A percentile compares a stretch with the other conserved stretches of the same genome.
Conservation (phyloP, 1,140 invertebrate genomes). For the Gerris buenoi region DNA sequence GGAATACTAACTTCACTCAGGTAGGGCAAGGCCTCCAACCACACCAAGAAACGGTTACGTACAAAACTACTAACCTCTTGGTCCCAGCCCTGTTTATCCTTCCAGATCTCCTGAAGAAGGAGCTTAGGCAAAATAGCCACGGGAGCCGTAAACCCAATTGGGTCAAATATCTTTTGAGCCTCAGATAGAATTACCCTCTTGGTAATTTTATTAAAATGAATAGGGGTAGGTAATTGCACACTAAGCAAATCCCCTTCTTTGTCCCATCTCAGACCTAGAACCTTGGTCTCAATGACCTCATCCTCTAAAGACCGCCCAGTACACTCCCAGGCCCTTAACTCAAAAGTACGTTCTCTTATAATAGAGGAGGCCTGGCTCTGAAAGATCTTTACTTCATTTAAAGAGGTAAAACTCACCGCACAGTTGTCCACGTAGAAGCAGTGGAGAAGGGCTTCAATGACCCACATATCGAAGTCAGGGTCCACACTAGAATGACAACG, state of each 20-base stretch:
- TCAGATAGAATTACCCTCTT: background rate
- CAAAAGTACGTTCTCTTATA: conserved; percentile 14
- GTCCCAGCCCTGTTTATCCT: conserved; percentile 21
- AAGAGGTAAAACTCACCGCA: conserved; percentile 7
- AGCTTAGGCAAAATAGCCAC: conserved; percentile 22
- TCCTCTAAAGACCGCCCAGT: conserved; percentile 3
- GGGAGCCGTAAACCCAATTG: conserved; percentile 24
- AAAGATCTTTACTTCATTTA: too few relatives aligned
- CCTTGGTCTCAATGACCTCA: too few relatives aligned
- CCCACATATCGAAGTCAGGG: background rate
- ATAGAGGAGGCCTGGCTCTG: conserved; percentile 14
- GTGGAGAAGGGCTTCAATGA: background rate
- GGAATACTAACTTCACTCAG: background rate
- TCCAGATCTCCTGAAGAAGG: conserved; percentile 23
- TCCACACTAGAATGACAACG: background rate
- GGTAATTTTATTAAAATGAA: too few relatives aligned
- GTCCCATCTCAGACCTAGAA: conserved; percentile 16
- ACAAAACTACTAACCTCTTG: background rate
- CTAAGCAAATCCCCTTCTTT: conserved; percentile 21
- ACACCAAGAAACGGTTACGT: background rate
- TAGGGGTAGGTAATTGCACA: too few relatives aligned
- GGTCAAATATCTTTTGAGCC: conserved; percentile 24
- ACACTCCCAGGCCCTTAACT: conserved; percentile 17
- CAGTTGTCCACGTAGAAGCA: conserved; percentile 15
- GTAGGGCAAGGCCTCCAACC: background rate